Evolutionary conservation across 2,888 invertebrate genomes (phyloP), one percentile per base, ranked within the genome.

Genomic region (Linyphia triangularis): DNA sequence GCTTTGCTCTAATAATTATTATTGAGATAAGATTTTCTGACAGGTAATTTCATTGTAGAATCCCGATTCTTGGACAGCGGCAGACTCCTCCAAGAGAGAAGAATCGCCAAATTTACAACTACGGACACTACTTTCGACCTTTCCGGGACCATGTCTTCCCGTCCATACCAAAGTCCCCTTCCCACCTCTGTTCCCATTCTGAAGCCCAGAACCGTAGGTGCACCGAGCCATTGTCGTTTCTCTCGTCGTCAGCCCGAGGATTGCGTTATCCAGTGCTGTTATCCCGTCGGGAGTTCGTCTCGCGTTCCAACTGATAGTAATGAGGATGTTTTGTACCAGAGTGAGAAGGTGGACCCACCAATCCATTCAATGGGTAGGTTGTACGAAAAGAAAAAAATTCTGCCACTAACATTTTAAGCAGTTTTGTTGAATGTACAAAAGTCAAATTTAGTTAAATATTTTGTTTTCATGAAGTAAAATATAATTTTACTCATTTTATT

Each of bases 131-230:
- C 7, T 24, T 16, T 26, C 19, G 61, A 33, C 2, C n/a, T 24
- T 0, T 4, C 37, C 10, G 24, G 24, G 43, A 22, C 24, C 19
- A 40, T 22, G 9, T 40, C 69, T 16, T n/a, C 65, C 5, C 24
- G 59, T 4, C 16, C 33, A 1, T 69, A 63, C 30, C 69, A 59
- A 26, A 59, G 59, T 30, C 37, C 43, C 16, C 51, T 33, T 24
- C 90, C 88, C 9, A 90, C 90, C 43, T 88, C 89, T 3, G 85
- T 90, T 10, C 90, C 90, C n/a, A 81, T 90, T n/a, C 79, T 90
- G 24, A 90, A 90, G 24, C 90, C 90, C 0, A 82, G 89, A 75
- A 78, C 86, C 16, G 37, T 90, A 22, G 90, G 90, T 4, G 59
- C 72, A 57, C 90, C 90, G 7, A 37, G 40, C 28, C 57, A 70